Conservation (phyloP, 1,140 invertebrate species). For the Cardiocondyla obscurior region DNA sequence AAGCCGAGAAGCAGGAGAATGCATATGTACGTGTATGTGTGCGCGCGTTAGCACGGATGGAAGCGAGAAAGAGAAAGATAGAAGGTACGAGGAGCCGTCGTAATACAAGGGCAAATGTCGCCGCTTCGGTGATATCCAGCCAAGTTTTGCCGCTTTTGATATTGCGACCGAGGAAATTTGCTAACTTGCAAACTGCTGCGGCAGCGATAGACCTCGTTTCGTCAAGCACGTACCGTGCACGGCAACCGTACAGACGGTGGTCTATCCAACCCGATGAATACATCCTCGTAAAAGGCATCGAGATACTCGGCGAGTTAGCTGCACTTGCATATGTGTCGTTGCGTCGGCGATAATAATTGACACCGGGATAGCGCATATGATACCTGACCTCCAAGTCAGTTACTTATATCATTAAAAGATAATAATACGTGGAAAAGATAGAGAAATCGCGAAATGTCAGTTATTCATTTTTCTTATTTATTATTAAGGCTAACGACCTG, state of each 20-base stretch:
- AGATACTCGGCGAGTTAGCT: slow-evolving; percentile 19
- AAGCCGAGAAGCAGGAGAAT: background rate
- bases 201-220: slow-evolving; percentile 36
- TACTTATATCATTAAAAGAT: background rate
- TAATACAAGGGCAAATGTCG: slow-evolving; percentile 15
- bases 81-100: background rate
- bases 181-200: slow-evolving; percentile 38
- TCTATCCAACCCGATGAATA: slow-evolving; percentile 39
- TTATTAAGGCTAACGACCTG: background rate
- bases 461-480: background rate
- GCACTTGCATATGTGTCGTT: background rate
- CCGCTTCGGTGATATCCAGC: slow-evolving; percentile 18
- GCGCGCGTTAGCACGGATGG: no score
- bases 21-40: no score
- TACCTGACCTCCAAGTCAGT: background rate
- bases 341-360: slow-evolving; percentile 12
- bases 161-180: slow-evolving; percentile 38
- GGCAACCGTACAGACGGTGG: slow-evolving; percentile 7
- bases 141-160: slow-evolving; percentile 46
- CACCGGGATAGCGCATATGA: background rate
- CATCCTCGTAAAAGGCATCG: slow-evolving; percentile 27
- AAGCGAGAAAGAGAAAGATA: background rate
- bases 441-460: background rate
- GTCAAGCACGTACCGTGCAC: slow-evolving; percentile 18
- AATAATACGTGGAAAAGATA: slow-evolving; percentile 1